Base-by-base conservation (phyloP, 2,113 vertebrate genomes). In the Pampusana beccarii region DNA sequence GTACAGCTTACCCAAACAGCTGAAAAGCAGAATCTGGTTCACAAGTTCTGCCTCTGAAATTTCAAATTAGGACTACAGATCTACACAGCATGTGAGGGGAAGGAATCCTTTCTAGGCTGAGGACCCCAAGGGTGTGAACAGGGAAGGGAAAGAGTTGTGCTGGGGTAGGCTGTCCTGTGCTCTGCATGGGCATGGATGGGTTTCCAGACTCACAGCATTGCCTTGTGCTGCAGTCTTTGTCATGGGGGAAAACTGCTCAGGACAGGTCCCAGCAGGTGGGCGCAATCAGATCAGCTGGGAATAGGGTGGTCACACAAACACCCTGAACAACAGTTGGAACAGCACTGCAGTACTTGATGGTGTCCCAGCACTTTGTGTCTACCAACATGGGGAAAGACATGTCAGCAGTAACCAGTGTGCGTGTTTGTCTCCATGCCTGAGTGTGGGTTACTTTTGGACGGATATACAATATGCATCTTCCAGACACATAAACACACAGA, bases 181-280 rank as follows among this genome's bases (percentile, higher is more conserved):
- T 69, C 44, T 70, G 7, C 54, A 13, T 21, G n/a, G 28, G 18
- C 9, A 24, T 14, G 40, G 40, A 86, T 36, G 12, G 6, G 4
- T 77, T 82, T 83, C 53, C 75, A 86, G 31, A 64, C 16, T 34
- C 73, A 10, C 28, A 77, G 38, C 50, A 46, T 0, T 0, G 10
- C 14, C 13, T 46, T 5, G 0, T 36, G 48, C 18, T 77, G 21
- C 0, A 0, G 38, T 64, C 77, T 38, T 42, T 11, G 16, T 60
- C 20, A 10, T 0, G 11, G 10, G 16, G 9, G 3, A 9, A 56
- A 69, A 8, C 25, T 57, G 20, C 44, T 61, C 34, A 70, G 54
- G 34, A 51, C 15, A 34, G 58, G 8, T 72, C 38, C 15, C 31
- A 86, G 21, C 38, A 44, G 0, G 0, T 6, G 0, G 33, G 13